Percentiles rank a stretch among this genome's conserved stretches.
Conservation (phyloP, 1,140 invertebrate genomes). For the Diabrotica virgifera region DNA sequence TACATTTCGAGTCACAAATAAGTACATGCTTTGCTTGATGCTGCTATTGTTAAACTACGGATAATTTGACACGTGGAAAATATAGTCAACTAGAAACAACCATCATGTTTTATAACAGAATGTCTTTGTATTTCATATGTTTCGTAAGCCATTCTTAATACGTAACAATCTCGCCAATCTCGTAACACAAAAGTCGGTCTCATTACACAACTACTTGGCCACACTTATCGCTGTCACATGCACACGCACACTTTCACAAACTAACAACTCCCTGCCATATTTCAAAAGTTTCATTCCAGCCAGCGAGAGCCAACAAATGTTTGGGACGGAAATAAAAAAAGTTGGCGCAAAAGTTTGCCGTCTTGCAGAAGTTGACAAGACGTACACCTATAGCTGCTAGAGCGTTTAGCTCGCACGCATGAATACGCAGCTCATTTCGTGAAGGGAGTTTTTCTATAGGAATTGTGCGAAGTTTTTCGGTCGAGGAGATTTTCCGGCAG, state of each 20-base stretch:
- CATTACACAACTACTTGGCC: neutral
- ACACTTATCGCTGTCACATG: neutral
- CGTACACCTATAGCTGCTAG: neutral
- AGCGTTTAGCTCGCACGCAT: neutral
- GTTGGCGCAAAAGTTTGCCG: neutral
- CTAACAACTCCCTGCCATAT: neutral
- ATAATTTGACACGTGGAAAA: too few species aligned
- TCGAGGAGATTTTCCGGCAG: neutral
- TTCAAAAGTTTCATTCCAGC: neutral
- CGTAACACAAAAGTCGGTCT: neutral
- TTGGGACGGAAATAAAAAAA: neutral
- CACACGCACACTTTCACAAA: neutral
- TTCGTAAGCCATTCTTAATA: too few species aligned
- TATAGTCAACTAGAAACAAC: too few species aligned
- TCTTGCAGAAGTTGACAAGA: neutral
- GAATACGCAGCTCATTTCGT: neutral
- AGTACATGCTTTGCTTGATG: too few species aligned
- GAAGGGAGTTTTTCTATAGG: neutral
- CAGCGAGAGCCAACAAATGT: neutral
- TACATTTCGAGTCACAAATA: too few species aligned
- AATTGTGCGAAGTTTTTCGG: neutral
- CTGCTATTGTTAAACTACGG: too few species aligned
- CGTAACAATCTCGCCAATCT: too few species aligned
- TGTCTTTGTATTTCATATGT: too few species aligned
- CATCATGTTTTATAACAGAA: too few species aligned